Evolutionary conservation across 2,888 invertebrate genomes (phyloP).

Genomic region (Acleris sparsana): DNA sequence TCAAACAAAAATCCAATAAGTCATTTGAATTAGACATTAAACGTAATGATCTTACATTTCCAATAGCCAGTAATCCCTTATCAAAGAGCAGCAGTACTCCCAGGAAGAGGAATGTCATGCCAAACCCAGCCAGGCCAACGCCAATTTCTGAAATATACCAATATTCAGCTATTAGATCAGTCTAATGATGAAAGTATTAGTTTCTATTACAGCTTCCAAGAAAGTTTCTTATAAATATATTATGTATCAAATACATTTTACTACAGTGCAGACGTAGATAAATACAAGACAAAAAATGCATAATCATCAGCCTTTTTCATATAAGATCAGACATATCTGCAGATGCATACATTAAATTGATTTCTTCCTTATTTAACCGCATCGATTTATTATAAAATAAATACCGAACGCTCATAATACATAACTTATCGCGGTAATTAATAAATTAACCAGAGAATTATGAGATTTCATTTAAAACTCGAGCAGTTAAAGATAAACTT

Average conservation of each 20-base stretch:
- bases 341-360: not conserved
- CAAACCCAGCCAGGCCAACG: constrained; percentile 97
- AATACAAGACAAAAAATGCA: too few relatives aligned
- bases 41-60: constrained; percentile 91
- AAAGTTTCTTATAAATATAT: too few relatives aligned
- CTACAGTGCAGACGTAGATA: too few relatives aligned
- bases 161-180: constrained; percentile 19
- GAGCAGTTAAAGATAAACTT: constrained; percentile 16
- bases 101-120: constrained; percentile 96
- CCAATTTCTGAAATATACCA: constrained; percentile 92
- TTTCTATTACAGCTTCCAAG: too few relatives aligned
- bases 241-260: too few relatives aligned
- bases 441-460: not conserved
- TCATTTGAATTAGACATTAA: too few relatives aligned
- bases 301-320: too few relatives aligned
- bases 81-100: constrained; percentile 97
- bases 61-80: constrained; percentile 98
- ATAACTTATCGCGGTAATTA: constrained; percentile 2
- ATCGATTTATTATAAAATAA: not conserved
- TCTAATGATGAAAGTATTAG: too few relatives aligned
- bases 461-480: constrained; percentile 21
- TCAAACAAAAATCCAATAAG: too few relatives aligned
- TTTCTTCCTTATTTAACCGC: not conserved
- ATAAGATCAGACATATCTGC: too few relatives aligned
- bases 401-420: not conserved